Percentiles rank a stretch among this genome's conserved stretches.
Evolutionary conservation across 1,140 invertebrate species (phyloP).

Genomic region (Tenebrio molitor): DNA sequence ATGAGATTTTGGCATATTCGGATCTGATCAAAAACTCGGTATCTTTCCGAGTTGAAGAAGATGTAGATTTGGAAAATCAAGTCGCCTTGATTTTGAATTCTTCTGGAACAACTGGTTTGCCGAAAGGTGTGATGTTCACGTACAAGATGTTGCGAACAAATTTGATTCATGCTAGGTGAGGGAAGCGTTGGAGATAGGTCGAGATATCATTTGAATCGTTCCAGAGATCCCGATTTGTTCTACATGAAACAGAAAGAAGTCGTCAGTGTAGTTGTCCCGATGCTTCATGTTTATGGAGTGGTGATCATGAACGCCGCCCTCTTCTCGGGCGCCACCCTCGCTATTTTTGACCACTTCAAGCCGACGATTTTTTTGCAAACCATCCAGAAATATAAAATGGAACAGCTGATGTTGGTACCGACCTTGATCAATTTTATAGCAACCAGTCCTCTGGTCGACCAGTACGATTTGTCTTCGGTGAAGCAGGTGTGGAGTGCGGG

Average conservation of each 20-base stretch:
- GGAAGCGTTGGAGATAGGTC: neutral
- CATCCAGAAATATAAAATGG: conserved; percentile 68
- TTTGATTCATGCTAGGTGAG: neutral
- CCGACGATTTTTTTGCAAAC: conserved; percentile 30
- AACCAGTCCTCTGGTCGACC: conserved; percentile 73
- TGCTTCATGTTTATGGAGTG: neutral
- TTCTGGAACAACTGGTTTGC: conserved; percentile 2
- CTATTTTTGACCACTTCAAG: conserved; percentile 3
- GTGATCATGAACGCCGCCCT: neutral
- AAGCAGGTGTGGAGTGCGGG: conserved; percentile 65
- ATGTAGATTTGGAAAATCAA: neutral
- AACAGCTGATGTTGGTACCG: conserved; percentile 74
- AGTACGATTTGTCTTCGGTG: conserved; percentile 74
- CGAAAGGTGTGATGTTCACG: conserved; percentile 8
- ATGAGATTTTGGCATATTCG: neutral
- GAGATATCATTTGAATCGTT: neutral
- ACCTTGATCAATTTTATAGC: conserved; percentile 76
- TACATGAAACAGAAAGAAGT: neutral
- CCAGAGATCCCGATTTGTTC: neutral
- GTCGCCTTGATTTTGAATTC: conserved; percentile 11
- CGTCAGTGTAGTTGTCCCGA: neutral
- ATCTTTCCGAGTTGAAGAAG: neutral
- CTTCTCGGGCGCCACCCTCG: neutral
- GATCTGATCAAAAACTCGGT: neutral
- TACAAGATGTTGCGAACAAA: neutral